Base-by-base conservation (phyloP, 2,888 invertebrate species). In the Brachylomia viminalis region DNA sequence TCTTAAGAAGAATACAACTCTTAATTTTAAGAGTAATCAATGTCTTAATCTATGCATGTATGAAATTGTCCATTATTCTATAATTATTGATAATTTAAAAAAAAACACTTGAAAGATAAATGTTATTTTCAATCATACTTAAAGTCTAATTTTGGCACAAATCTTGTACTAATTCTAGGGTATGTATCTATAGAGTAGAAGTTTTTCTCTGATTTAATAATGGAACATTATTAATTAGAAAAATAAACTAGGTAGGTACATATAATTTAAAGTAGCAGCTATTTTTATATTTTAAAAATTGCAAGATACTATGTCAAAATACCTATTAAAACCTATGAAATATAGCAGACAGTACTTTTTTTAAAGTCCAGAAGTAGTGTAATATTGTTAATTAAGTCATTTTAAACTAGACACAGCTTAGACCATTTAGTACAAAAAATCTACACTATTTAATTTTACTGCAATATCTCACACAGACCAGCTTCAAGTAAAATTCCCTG, bases 161-260 rank as follows among this genome's bases (percentile, higher is more conserved):
- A 15, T 58, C 33, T 65, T 69, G 52, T 52, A 59, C 52, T 67
- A 52, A 17, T 20, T 59, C 33, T 59, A 52, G 1, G 11, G 11
- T 27, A 67, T 52, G 23, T 27, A 45, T 59, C 15, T 61, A 47
- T n/a, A 15, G 15, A 33, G 15, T 54, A 47, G 15, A 61, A 68
- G 17, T 45, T 61, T n/a, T 74, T 70, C 74, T 87, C 74, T 17
- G 23, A 38, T 65, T 45, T 82, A 87, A 85, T 86, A 82, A 85
- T 65, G 56, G 68, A 11, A 70, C 61, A 83, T 83, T 85, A 87
- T 81, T 81, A 75, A 77, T 20, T 33, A 58, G 76, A 81, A 76
- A 80, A 77, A 68, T 64, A 38, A 68, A 54, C 33, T 65, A 45
- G 10, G 4, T 65, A 45, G 10, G 4, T 54, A 74, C 30, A 23